Percentiles rank a stretch among this genome's conserved stretches.
These are phyloP conservation scores for Perithous albicinctus DNA, from an alignment of 2,888 invertebrate species.

Conservation along the genomic window DNA sequence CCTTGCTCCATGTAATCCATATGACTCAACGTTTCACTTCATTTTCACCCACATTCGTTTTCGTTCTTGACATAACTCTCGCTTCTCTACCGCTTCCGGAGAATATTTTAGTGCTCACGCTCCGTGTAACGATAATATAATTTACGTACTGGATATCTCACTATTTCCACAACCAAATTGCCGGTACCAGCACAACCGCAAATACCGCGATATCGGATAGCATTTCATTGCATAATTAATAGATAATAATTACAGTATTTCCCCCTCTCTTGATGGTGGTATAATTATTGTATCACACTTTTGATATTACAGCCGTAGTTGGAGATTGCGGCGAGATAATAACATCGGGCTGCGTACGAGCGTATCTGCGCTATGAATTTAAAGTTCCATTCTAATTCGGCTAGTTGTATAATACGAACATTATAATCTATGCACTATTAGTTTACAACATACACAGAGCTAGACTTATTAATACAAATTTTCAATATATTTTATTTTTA, in stretches of 20 bases:
- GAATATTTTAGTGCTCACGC: conserved; percentile 38
- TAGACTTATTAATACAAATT: no score
- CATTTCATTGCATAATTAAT: conserved; percentile 52
- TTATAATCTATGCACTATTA: no score
- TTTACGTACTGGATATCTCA: conserved; percentile 56
- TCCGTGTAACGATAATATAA: conserved; percentile 49
- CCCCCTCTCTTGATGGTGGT: not conserved
- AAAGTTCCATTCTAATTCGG: no score
- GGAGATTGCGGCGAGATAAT: not conserved
- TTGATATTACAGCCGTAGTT: not conserved
- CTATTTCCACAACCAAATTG: conserved; percentile 19
- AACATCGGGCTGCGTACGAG: not conserved
- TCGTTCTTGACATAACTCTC: not conserved
- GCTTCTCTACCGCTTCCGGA: not conserved
- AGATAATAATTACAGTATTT: conserved; percentile 2
- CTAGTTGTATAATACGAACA: no score
- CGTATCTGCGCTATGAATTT: not conserved
- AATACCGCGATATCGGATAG: conserved; percentile 12
- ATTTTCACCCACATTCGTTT: not conserved
- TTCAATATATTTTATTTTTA: no score
- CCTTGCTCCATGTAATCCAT: conserved; percentile 6
- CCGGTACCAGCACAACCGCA: conserved; percentile 27
- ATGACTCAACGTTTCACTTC: not conserved
- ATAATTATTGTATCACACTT: not conserved
- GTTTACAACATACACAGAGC: no score